phyloP scores from a whole-genome alignment of 2,888 invertebrate genomes.

The Drosophila subsilvestris region DNA sequence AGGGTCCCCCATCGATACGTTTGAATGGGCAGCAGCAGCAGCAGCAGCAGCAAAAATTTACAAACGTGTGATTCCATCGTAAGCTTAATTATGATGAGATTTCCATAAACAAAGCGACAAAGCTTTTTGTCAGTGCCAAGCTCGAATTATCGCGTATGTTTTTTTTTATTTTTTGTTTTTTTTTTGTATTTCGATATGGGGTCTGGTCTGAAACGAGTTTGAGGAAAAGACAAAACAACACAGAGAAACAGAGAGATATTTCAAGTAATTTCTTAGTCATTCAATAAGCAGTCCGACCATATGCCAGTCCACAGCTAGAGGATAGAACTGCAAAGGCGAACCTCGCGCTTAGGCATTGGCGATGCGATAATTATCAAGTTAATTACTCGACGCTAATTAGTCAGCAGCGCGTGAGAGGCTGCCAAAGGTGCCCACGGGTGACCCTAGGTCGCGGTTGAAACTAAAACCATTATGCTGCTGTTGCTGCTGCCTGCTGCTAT shows the following conservation, averaged over 20 bases:
- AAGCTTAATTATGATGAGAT: slow-evolving; percentile 42
- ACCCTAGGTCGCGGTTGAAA: slow-evolving; percentile 49
- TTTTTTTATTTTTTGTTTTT: slow-evolving; percentile 12
- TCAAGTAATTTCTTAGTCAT: slow-evolving; percentile 34
- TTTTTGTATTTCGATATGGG: slow-evolving; percentile 33
- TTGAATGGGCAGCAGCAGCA: slow-evolving; percentile 11
- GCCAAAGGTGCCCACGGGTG: not conserved
- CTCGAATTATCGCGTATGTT: slow-evolving; percentile 40
- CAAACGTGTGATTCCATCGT: slow-evolving; percentile 17
- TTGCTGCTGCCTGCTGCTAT: slow-evolving; percentile 7
- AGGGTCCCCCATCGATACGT: slow-evolving; percentile 23
- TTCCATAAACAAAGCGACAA: slow-evolving; percentile 41
- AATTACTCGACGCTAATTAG: slow-evolving; percentile 55
- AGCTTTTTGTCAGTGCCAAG: slow-evolving; percentile 43
- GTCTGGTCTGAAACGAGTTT: slow-evolving; percentile 31
- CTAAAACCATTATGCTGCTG: slow-evolving; percentile 7
- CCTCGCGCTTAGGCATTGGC: slow-evolving; percentile 29
- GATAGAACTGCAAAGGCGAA: slow-evolving; percentile 20
- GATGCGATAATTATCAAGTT: slow-evolving; percentile 45
- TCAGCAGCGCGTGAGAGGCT: slow-evolving; percentile 43
- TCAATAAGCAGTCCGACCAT: slow-evolving; percentile 2
- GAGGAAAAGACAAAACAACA: slow-evolving; percentile 20
- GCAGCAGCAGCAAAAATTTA: slow-evolving; percentile 2
- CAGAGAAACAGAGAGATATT: slow-evolving; percentile 7
- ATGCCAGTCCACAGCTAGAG: slow-evolving; percentile 4